Percentiles rank a stretch among this genome's conserved stretches.
Conservation (phyloP, 2,797 vertebrate genomes). For the Danio aesculapii region DNA sequence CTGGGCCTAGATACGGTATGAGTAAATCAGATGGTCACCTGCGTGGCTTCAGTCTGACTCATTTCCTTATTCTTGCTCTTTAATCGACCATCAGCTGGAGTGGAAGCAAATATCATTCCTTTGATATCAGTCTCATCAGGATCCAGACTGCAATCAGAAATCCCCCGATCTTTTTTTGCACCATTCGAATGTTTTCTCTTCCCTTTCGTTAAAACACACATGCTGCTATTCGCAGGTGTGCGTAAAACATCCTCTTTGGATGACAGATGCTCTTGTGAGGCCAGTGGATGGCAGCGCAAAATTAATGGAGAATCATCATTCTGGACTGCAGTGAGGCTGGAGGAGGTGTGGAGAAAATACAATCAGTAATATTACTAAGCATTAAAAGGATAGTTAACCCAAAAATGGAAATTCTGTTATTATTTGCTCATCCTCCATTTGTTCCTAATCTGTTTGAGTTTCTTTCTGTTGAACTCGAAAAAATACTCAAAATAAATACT, state of each 20-base stretch:
- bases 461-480: too few species aligned
- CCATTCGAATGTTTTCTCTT: slow-evolving; percentile 25
- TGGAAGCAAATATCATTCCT: slow-evolving; percentile 22
- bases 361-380: too few species aligned
- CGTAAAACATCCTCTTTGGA: background rate
- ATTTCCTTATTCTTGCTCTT: background rate
- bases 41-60: background rate
- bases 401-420: too few species aligned
- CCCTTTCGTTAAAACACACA: background rate
- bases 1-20: too few species aligned
- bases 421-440: too few species aligned
- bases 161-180: background rate
- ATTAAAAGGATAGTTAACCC: too few species aligned
- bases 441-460: too few species aligned
- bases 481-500: too few species aligned
- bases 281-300: background rate
- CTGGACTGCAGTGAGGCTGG: background rate
- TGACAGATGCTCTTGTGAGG: background rate
- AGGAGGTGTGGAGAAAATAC: background rate
- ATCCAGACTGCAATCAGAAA: slow-evolving; percentile 12
- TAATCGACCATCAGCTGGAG: background rate
- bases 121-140: slow-evolving; percentile 20
- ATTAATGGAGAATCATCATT: background rate
- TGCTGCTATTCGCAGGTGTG: slow-evolving; percentile 8
- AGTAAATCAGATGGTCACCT: background rate